Evolutionary conservation across 2,797 vertebrate species (phyloP), one percentile per base, ranked within the genome.

Genomic region (Takifugu rubripes): DNA sequence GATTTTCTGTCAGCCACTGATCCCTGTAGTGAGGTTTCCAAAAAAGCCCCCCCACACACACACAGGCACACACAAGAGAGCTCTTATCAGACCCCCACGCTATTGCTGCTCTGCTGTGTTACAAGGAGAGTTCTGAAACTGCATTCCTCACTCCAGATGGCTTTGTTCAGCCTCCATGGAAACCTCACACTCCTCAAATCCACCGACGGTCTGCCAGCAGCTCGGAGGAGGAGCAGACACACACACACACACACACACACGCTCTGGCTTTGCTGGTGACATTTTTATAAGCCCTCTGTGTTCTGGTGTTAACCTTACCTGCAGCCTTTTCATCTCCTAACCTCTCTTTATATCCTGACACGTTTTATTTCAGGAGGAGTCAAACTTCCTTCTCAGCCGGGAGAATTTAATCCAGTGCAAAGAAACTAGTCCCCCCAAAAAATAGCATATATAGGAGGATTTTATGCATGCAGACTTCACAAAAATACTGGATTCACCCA

Each of bases 101-200:
- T 61, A 67, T 61, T 67, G 72, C 74, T 67, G 56, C 40, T 64
- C 56, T 50, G 66, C 61, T 15, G 50, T 62, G 70, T 55, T 69
- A 54, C 49, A 46, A 68, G 66, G 68, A 83, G 63, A 73, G 61
- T 56, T 83, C 69, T 75, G 67, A 70, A 66, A 69, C 62, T 72
- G 66, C 89, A 91, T 91, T 91, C 90, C 88, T 86, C 48, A 59
- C 68, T 65, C 81, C 85, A 74, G 77, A 84, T 84, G 81, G 75
- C 85, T 90, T 91, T 92, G 87, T 91, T 89, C 81, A 74, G 76
- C 54, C 72, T 64, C 89, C 82, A 84, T 88, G 84, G 89, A 80
- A 87, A 91, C 88, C 51, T 80, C 79, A 49, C 78, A 74, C 80
- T 66, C 67, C 74, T 80, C 50, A 17, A 72, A 60, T 66, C 78